Evolutionary conservation across 2,797 vertebrate genomes (phyloP).

Genomic region (Oreortyx pictus): DNA sequence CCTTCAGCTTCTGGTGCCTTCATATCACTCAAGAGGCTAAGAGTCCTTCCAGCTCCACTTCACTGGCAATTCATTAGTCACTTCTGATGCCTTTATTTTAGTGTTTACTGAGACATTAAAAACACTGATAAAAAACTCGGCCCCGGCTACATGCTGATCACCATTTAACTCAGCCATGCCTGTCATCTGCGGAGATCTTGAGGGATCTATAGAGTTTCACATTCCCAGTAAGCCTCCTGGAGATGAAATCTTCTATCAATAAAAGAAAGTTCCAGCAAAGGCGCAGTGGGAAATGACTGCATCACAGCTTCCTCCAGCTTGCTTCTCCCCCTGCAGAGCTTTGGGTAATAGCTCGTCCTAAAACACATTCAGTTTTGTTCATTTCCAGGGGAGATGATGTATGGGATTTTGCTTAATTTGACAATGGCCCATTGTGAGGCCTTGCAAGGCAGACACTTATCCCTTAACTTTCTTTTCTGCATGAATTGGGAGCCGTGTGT

Average conservation of each 20-base stretch:
- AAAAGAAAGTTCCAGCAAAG: conserved; percentile 33
- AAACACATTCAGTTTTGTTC: conserved; percentile 11
- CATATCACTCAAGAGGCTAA: not conserved
- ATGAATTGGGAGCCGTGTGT: not conserved
- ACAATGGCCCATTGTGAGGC: conserved; percentile 39
- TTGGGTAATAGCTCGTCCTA: conserved; percentile 10
- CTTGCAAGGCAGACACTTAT: not conserved
- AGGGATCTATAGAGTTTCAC: conserved; percentile 13
- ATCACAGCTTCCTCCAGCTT: conserved; percentile 13
- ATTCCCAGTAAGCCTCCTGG: not conserved
- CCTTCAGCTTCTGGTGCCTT: not conserved
- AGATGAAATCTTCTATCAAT: not conserved
- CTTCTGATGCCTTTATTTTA: not conserved
- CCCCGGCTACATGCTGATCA: not conserved
- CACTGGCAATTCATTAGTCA: not conserved
- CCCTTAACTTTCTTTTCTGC: conserved; percentile 53
- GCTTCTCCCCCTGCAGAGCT: not conserved
- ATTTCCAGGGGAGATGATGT: conserved; percentile 36
- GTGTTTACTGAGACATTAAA: not conserved
- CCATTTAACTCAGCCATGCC: not conserved
- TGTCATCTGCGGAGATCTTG: not conserved
- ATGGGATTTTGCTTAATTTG: not conserved
- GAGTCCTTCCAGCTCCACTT: not conserved
- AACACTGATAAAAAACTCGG: not conserved
- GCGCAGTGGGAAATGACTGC: not conserved